Base-by-base conservation (phyloP, 2,888 invertebrate genomes). In the Torymus aiolomorphi region DNA sequence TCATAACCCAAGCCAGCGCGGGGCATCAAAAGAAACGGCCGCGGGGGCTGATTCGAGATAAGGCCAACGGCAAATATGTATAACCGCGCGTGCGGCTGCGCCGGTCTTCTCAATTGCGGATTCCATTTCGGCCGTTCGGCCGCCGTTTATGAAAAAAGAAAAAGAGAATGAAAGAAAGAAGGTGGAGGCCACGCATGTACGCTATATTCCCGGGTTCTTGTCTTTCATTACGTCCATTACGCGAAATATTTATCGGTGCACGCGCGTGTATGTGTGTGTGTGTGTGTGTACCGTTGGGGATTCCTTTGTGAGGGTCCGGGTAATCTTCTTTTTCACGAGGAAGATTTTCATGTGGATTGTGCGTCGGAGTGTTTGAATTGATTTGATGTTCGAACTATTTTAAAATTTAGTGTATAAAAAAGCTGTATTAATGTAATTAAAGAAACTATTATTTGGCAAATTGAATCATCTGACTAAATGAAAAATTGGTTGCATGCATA, bases 61-160 rank as follows among this genome's bases (percentile, higher is more conserved):
- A 86, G 83, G 83, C 85, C 84, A 67, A 81, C 81, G 83, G 84
- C 84, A 86, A 86, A 86, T 86, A 86, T 85, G 83, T 83, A 76
- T 77, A 66, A 69, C 71, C 57, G 49, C 62, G 56, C 78, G 70
- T 59, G 71, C 52, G 65, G 63, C 61, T 61, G 54, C 56, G 52
- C 66, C 66, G 13, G 52, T 70, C 67, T 52, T 79, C 78, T 78
- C 80, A 80, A 80, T 77, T 80, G 70, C 83, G 59, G 62, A 72
- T 81, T 62, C 80, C 71, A 24, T 79, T 82, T 76, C 67, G 59
- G 67, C 42, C 73, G 57, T 51, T 75, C 51, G 42, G 42, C 42
- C 62, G 54, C 24, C 77, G 71, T 62, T 78, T 74, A 80, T 74
- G 80, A 61, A 77, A 80, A 13, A 42, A 42, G 42, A 42, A 8